Base-by-base conservation (phyloP, 2,113 vertebrate genomes). In the Xiphophorus hellerii region DNA sequence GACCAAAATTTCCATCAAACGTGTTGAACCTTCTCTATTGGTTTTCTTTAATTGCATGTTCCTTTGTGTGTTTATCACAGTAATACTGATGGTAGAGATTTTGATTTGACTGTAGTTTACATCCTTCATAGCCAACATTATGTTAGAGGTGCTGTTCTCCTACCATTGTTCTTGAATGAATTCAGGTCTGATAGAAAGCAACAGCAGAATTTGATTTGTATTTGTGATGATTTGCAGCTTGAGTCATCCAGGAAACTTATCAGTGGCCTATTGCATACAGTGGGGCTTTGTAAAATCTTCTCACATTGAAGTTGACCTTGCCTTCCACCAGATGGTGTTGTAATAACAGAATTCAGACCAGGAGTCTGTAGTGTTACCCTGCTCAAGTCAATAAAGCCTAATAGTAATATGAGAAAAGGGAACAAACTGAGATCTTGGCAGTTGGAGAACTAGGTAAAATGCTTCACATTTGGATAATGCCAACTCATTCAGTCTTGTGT, bases 261-360 rank as follows among this genome's bases (percentile, higher is more conserved):
- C 61, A 30, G 28, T 14, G 27, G 60, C 0, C 11, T 27, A 61
- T 5, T 17, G n/a, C 8, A 29, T 29, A 29, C 5, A 15, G 13
- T 17, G 29, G 8, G 30, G 13, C 29, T 15, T 31, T 30, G 62
- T 63, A 30, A 62, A 30, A 22, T 8, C 29, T 63, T 63, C 33
- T 28, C 13, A 28, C 14, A 54, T 69, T 63, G 8, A 25, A n/a
- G 6, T 58, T 58, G 8, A n/a, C 7, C 10, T 0, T 63, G 9
- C 29, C 9, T 63, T 39, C 90, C 94, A 84, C 71, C 73, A 92
- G 94, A 61, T 88, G 92, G 88, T 1, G 73, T 83, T 87, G 76
- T 54, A 66, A 62, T 80, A 48, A 80, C 74, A 91, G 66, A 33
- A 20, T 71, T 73, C 4, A 31, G 6, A 63, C 42, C 7, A 30